A percentile compares a stretch with the other conserved stretches of the same genome.
Conservation (phyloP, 2,888 invertebrate species). For the Lasioglossum malachurum region DNA sequence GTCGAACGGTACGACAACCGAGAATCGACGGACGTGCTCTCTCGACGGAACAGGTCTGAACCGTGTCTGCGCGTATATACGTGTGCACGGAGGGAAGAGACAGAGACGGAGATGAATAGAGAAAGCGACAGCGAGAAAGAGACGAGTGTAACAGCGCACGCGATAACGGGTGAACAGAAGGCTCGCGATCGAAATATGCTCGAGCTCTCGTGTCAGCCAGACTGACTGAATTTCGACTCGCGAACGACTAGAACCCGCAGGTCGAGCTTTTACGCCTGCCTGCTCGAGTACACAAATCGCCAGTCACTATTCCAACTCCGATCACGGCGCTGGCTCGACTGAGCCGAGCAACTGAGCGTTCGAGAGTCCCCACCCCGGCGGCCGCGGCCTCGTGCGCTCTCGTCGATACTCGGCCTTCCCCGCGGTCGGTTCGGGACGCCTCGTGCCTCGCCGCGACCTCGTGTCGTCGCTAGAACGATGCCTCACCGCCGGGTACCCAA, state of each 20-base stretch:
- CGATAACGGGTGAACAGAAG: conserved; percentile 23
- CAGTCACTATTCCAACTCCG: conserved; percentile 78
- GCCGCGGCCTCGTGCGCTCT: conserved; percentile 64
- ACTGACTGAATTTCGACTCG: conserved; percentile 49
- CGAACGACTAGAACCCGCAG: conserved; percentile 57
- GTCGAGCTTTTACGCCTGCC: conserved; percentile 44
- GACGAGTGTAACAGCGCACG: conserved; percentile 17
- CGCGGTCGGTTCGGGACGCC: conserved; percentile 62
- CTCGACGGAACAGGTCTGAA: not conserved
- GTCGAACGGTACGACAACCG: conserved; percentile 15
- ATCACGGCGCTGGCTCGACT: conserved; percentile 83
- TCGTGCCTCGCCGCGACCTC: conserved; percentile 67
- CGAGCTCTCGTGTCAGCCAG: conserved; percentile 50
- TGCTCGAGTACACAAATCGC: conserved; percentile 57
- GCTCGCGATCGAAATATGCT: conserved; percentile 20
- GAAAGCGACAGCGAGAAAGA: conserved; percentile 34
- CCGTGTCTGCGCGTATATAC: not conserved
- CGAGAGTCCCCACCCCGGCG: conserved; percentile 58
- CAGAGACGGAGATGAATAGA: not conserved
- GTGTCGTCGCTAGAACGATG: conserved; percentile 62
- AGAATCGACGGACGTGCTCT: conserved; percentile 8
- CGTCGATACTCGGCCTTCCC: conserved; percentile 55
- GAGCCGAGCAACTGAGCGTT: conserved; percentile 74
- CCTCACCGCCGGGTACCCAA: conserved; percentile 63
- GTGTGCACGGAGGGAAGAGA: not conserved